Conservation (phyloP, 2,113 vertebrate species). For the Otus sunia region DNA sequence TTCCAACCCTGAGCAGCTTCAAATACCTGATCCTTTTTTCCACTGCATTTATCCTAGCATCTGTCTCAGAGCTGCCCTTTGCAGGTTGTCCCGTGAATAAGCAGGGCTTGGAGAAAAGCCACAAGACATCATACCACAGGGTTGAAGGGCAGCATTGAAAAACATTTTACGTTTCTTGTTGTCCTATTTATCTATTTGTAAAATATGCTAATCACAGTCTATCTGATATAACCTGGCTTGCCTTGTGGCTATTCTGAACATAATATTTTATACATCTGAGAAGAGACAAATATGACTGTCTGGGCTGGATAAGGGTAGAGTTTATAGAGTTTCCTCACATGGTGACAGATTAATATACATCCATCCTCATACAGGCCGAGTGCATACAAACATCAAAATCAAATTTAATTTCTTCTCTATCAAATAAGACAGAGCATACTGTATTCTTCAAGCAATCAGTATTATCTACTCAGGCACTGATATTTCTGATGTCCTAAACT, state of each 20-base stretch:
- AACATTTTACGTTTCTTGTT: background rate
- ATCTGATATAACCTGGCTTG: background rate
- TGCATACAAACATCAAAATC: conserved; percentile 12
- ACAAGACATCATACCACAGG: fast-evolving
- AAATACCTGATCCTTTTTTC: background rate
- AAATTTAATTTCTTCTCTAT: conserved; percentile 30
- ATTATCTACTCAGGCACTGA: background rate
- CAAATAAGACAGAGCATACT: conserved; percentile 2
- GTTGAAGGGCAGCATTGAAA: background rate
- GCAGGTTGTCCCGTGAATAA: background rate
- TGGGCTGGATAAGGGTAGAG: background rate
- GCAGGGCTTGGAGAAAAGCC: background rate
- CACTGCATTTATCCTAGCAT: background rate
- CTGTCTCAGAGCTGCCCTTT: background rate
- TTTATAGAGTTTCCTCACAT: background rate
- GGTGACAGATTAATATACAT: background rate
- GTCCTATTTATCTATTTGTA: background rate
- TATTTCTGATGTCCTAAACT: conserved; percentile 5
- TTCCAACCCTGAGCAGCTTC: background rate
- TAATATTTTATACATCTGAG: background rate
- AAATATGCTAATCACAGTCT: background rate
- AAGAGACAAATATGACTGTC: background rate
- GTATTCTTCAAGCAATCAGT: background rate
- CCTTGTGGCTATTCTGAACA: background rate
- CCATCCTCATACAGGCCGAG: fast-evolving